Conservation (phyloP, 2,797 vertebrate species). For the Benthosema pterotum region DNA sequence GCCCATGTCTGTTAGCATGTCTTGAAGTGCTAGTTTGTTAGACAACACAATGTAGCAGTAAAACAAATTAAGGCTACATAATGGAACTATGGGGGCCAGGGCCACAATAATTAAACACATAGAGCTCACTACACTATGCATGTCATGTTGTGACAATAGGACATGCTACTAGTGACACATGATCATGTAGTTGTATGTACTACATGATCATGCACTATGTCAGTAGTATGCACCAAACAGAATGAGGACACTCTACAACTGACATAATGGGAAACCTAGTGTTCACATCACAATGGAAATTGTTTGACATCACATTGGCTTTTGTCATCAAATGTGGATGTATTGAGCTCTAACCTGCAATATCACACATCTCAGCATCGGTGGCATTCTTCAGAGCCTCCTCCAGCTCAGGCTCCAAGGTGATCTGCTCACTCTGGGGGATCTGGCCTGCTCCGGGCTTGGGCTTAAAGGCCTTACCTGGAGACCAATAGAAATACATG, state of each 20-base stretch:
- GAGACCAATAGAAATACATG: background rate
- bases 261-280: constrained; percentile 6
- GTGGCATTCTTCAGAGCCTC: constrained; percentile 92
- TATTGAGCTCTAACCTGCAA: constrained; percentile 82
- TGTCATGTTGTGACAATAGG: constrained; percentile 30
- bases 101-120: constrained; percentile 27
- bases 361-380: constrained; percentile 97
- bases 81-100: constrained; percentile 54
- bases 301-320: background rate
- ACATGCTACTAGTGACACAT: constrained; percentile 12
- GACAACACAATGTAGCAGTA: constrained; percentile 24
- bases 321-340: background rate
- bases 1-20: constrained; percentile 23
- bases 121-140: constrained; percentile 12
- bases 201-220: no score
- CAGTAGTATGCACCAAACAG: constrained; percentile 1
- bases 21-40: background rate
- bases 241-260: constrained; percentile 14
- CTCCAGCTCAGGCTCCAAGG: constrained; percentile 93
- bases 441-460: constrained; percentile 81
- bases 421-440: constrained; percentile 87
- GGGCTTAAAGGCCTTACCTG: constrained; percentile 89
- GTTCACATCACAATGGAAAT: background rate
- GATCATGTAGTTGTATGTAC: no score
- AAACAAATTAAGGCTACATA: constrained; percentile 27